phyloP scores from a whole-genome alignment of 2,797 vertebrate genomes.

The Pseudochromis fuscus region DNA sequence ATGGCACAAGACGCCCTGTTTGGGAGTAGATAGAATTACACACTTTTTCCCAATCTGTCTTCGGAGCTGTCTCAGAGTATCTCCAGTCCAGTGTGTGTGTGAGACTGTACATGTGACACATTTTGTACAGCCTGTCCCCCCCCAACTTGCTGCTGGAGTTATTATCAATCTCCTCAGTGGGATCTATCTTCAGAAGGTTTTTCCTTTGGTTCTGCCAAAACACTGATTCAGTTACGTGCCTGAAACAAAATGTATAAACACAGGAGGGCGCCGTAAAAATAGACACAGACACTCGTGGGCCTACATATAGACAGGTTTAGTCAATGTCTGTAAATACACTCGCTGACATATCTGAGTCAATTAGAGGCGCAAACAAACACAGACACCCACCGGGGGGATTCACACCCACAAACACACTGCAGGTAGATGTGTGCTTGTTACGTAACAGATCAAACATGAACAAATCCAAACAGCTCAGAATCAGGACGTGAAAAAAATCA shows the following conservation, averaged over 20 bases:
- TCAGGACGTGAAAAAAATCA: neutral
- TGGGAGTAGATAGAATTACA: conserved; percentile 61
- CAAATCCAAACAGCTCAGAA: conserved; percentile 10
- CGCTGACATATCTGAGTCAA: conserved; percentile 43
- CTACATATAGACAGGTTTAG: conserved; percentile 19
- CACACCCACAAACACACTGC: conserved; percentile 12
- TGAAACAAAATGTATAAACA: conserved; percentile 41
- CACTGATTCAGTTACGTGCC: conserved; percentile 32
- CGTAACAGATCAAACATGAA: conserved; percentile 29
- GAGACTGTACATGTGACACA: conserved; percentile 40
- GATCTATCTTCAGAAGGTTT: conserved; percentile 50
- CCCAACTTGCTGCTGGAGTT: conserved; percentile 34
- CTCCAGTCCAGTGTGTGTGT: conserved; percentile 25
- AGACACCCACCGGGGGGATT: conserved; percentile 11
- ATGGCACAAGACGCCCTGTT: conserved; percentile 43
- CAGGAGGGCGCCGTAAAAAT: conserved; percentile 24
- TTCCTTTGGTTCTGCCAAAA: conserved; percentile 57
- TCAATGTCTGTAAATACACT: conserved; percentile 27
- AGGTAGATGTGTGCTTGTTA: conserved; percentile 17
- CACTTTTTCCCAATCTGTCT: conserved; percentile 50
- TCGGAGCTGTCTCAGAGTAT: conserved; percentile 40
- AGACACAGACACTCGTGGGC: conserved; percentile 16
- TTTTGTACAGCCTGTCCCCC: conserved; percentile 63
- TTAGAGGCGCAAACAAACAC: conserved; percentile 42
- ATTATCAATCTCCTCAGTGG: conserved; percentile 42